These are phyloP conservation scores for Drosophila grimshawi DNA, from an alignment of 1,140 invertebrate species.

Conservation along the genomic window DNA sequence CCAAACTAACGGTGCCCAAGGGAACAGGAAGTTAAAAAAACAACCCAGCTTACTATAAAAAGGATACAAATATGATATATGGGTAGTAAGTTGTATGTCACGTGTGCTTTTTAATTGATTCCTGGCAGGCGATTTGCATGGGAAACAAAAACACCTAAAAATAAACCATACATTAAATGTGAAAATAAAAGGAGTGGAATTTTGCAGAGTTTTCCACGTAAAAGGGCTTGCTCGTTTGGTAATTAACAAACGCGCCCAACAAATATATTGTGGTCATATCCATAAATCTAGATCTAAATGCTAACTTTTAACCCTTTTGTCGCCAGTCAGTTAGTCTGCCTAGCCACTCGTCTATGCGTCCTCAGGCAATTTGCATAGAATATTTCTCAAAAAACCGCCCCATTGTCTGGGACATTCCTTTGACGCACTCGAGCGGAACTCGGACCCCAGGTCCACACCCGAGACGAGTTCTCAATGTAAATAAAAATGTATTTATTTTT, in stretches of 20 bases:
- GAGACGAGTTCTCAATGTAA: slow-evolving; percentile 56
- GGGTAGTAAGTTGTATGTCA: slow-evolving; percentile 64
- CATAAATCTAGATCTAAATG: slow-evolving; percentile 58
- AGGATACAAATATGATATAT: slow-evolving; percentile 57
- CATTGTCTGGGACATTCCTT: slow-evolving; percentile 74
- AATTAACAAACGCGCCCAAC: slow-evolving; percentile 57
- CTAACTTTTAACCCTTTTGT: slow-evolving; percentile 67
- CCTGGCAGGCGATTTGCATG: slow-evolving; percentile 70
- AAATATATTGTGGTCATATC: slow-evolving; percentile 79
- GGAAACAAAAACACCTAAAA: slow-evolving; percentile 39
- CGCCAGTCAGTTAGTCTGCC: slow-evolving; percentile 14
- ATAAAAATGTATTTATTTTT: slow-evolving; percentile 80
- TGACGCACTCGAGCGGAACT: slow-evolving; percentile 54
- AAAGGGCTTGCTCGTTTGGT: slow-evolving; percentile 52
- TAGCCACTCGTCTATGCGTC: not conserved
- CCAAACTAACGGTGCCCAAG: slow-evolving; percentile 56
- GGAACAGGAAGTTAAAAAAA: slow-evolving; percentile 63
- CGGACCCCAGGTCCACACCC: slow-evolving; percentile 11
- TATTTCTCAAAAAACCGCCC: slow-evolving; percentile 63
- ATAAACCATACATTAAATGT: not conserved
- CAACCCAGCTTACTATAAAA: slow-evolving; percentile 25
- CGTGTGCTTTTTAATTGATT: slow-evolving; percentile 77
- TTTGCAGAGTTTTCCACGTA: slow-evolving; percentile 43
- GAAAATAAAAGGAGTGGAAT: not conserved
- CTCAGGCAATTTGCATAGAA: slow-evolving; percentile 71